Base-by-base conservation (phyloP, 2,113 vertebrate species). In the Perccottus glenii region DNA sequence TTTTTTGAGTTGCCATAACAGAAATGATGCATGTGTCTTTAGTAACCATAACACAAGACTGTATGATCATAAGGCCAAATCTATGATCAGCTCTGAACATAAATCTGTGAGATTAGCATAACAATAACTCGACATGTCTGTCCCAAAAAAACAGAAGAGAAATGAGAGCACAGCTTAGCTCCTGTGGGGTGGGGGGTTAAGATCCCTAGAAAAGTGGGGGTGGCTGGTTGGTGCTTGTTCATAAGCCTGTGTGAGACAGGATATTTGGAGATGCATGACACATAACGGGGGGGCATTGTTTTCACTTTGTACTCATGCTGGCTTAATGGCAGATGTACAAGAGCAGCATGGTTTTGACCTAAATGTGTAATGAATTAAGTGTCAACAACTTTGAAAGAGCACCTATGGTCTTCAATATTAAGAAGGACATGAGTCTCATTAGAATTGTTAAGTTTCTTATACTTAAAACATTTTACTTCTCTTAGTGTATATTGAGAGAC, bases 291-390 rank as follows among this genome's bases (percentile, higher is more conserved):
- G 66, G 46, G n/a, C 47, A 76, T 78, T 86, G 80, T 83, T 87
- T 88, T 61, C 65, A 61, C n/a, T 83, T 48, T 77, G 80, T 73
- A 55, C 82, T 78, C 76, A 64, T 67, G 43, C 57, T 38, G 36
- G 66, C 73, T 80, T 82, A 80, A 83, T 79, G 85, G 79, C 85
- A 88, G 87, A 85, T 87, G 80, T 72, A 82, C 76, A 63, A 40
- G 53, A 64, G 70, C 70, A 46, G 14, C 52, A 70, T 61, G 58
- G 72, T 9, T 32, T 57, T 84, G 89, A 90, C 89, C 89, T 87
- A 89, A 52, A 84, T 89, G 77, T 51, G 48, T 61, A 43, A n/a
- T 71, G 77, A 78, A 87, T 80, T 75, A 79, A 74, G 75, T 3
- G 33, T 51, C 71, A 58, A 63, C 51, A 44, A 48, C 64, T 75